These are phyloP conservation scores for Teleiodes luculella DNA, from an alignment of 2,888 invertebrate genomes.

Conservation along the genomic window DNA sequence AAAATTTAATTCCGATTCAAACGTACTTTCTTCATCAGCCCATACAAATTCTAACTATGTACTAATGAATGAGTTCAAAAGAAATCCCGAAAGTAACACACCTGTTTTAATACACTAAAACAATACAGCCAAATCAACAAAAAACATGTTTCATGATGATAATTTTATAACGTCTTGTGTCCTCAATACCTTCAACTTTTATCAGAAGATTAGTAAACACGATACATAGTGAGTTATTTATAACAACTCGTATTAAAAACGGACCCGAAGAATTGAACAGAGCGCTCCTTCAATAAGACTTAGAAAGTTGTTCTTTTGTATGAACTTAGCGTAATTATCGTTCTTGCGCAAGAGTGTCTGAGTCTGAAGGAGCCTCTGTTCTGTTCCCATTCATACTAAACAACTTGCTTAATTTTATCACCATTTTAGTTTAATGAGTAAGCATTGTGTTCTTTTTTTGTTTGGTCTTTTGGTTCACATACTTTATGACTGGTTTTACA, in stretches of 20 bases:
- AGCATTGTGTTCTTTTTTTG: background rate
- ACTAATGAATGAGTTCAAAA: too few relatives aligned
- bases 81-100: slow-evolving; percentile 13
- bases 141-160: too few relatives aligned
- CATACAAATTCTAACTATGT: too few relatives aligned
- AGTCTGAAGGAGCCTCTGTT: slow-evolving; percentile 37
- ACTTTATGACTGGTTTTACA: too few relatives aligned
- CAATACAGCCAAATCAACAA: too few relatives aligned
- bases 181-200: too few relatives aligned
- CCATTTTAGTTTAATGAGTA: too few relatives aligned
- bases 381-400: slow-evolving; percentile 8
- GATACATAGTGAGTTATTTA: too few relatives aligned
- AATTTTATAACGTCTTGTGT: too few relatives aligned
- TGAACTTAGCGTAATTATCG: slow-evolving; percentile 55
- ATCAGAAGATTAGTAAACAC: too few relatives aligned
- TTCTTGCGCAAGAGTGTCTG: background rate
- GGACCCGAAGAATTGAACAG: background rate
- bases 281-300: slow-evolving; percentile 39
- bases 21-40: too few relatives aligned
- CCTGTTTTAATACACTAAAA: background rate
- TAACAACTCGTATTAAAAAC: background rate
- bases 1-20: too few relatives aligned
- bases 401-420: background rate
- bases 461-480: background rate
- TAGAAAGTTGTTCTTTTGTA: slow-evolving; percentile 63